A percentile compares a stretch with the other conserved stretches of the same genome.
phyloP scores from a whole-genome alignment of 2,888 invertebrate genomes.

The Chromoteleia sp. region DNA sequence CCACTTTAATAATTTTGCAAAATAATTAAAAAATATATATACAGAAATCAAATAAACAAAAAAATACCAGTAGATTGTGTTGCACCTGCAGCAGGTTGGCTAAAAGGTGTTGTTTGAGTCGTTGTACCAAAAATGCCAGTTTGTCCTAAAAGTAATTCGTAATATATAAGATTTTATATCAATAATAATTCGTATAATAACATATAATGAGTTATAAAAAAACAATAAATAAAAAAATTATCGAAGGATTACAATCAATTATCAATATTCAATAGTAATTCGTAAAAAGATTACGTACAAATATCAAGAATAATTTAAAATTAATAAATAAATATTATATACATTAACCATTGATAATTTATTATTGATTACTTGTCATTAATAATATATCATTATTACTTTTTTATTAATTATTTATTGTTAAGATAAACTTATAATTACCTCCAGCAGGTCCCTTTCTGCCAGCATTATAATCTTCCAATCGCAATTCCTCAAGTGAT shows the following conservation, averaged over 20 bases:
- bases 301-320: too few relatives aligned
- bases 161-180: too few relatives aligned
- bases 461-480: conserved; percentile 96
- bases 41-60: conserved; percentile 6
- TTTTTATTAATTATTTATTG: not conserved
- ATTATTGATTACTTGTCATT: too few relatives aligned
- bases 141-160: conserved; percentile 72
- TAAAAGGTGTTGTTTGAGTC: conserved; percentile 85
- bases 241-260: too few relatives aligned
- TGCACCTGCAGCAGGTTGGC: conserved; percentile 79
- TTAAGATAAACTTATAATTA: conserved; percentile 4
- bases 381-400: too few relatives aligned
- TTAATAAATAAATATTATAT: too few relatives aligned
- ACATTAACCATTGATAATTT: not conserved
- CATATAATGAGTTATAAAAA: too few relatives aligned
- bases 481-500: conserved; percentile 96
- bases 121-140: conserved; percentile 86
- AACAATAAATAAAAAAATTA: too few relatives aligned
- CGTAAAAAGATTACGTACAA: too few relatives aligned
- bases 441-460: conserved; percentile 90
- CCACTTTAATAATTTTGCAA: too few relatives aligned
- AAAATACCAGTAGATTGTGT: conserved; percentile 83
- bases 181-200: too few relatives aligned
- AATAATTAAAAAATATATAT: conserved; percentile 16
- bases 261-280: too few relatives aligned